Evolutionary conservation across 1,140 invertebrate species (phyloP), one percentile per base, ranked within the genome.

Genomic region (Zaprionus vittiger): DNA sequence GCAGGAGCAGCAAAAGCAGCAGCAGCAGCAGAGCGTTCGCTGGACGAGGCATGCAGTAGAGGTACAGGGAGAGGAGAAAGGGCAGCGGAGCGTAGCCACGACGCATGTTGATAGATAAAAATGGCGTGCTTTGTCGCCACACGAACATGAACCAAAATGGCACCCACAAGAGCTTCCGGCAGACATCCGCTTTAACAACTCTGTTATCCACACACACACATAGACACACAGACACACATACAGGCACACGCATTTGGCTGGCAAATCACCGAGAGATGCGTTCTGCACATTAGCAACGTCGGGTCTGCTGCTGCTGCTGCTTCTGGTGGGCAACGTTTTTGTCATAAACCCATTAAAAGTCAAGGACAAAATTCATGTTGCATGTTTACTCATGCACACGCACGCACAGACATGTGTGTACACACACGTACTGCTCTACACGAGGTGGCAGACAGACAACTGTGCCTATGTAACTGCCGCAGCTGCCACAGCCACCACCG

Each of bases 301-400:
- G 26, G 26, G 26, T 28, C 26, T 6, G 64, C 24, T 44, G 24
- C 4, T 3, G 24, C 31, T 14, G 38, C 17, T 20, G 11, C 11
- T 9, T 12, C 20, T 54, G 14, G 17, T 69, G 52, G 73, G 63
- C 67, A 79, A 59, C 73, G 82, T 73, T 90, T 90, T 90, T 85
- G 85, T 90, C 87, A 89, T 87, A 84, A 87, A 84, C 87, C 83
- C 87, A 91, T 91, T 91, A 91, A 91, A 91, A 91, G 87, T 91
- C 87, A 91, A 91, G 87, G 87, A 78, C 87, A 54, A 84, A 91
- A 81, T 91, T 83, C 80, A 85, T 91, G 82, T 91, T 91, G 83
- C 83, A 87, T 90, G 81, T 90, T 90, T 85, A 83, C 77, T 67
- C 73, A 78, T 75, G 77, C 83, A 87, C 63, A 44, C 60, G 37